phyloP scores from a whole-genome alignment of 1,140 invertebrate species.

The Drosophila sechellia region DNA sequence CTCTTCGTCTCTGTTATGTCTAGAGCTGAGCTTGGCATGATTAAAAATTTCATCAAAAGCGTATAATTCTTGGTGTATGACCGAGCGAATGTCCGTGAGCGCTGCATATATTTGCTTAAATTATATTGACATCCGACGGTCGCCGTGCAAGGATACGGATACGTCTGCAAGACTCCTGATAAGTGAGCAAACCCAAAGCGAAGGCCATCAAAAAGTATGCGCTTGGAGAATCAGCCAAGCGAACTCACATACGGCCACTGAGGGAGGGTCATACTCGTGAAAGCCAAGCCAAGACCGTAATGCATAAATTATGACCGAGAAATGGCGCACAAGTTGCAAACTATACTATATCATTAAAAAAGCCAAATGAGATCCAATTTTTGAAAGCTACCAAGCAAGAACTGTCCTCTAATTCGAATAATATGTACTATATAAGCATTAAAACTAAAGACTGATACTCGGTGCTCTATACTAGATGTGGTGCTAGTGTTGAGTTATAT shows the following conservation, averaged over 20 bases:
- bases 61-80: slow-evolving; percentile 14
- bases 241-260: slow-evolving; percentile 7
- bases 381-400: too few species aligned
- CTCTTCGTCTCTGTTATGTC: slow-evolving; percentile 21
- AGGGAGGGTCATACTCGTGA: slow-evolving; percentile 33
- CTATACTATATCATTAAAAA: slow-evolving; percentile 16
- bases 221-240: slow-evolving; percentile 34
- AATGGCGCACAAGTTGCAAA: slow-evolving; percentile 25
- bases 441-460: too few species aligned
- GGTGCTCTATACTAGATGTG: too few species aligned
- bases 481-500: too few species aligned
- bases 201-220: slow-evolving; percentile 51
- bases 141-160: slow-evolving; percentile 54
- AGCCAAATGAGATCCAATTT: slow-evolving; percentile 35
- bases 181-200: slow-evolving; percentile 61
- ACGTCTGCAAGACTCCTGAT: slow-evolving; percentile 67
- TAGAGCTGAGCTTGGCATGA: slow-evolving; percentile 63
- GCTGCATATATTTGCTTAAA: slow-evolving; percentile 77
- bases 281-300: slow-evolving; percentile 54
- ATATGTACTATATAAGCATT: too few species aligned
- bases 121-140: slow-evolving; percentile 74
- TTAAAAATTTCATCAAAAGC: slow-evolving; percentile 69
- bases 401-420: too few species aligned
- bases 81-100: slow-evolving; percentile 21
- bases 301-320: slow-evolving; percentile 73